Percentiles rank a stretch among this genome's conserved stretches.
These are phyloP conservation scores for Mustela erminea DNA, from an alignment of 2,797 vertebrate genomes.

Conservation along the genomic window DNA sequence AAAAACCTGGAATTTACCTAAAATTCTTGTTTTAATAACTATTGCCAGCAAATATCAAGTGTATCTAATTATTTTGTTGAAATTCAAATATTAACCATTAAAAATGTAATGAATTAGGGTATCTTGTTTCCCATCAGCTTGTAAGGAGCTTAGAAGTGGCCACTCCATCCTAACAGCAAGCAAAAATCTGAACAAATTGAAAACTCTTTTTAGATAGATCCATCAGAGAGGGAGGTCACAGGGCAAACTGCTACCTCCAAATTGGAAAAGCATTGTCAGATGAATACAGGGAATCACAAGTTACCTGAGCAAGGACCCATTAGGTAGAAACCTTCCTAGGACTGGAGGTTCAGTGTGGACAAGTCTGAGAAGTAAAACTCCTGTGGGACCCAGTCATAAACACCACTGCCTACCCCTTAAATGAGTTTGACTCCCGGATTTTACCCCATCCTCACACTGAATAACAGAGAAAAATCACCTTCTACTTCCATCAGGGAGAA, in stretches of 20 bases:
- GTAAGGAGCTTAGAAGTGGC: background rate
- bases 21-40: slow-evolving; percentile 13
- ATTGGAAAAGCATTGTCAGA: background rate
- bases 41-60: background rate
- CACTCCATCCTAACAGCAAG: background rate
- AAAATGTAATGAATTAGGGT: background rate
- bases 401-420: background rate
- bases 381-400: background rate
- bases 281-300: background rate
- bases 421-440: background rate
- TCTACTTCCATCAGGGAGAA: background rate
- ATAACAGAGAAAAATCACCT: background rate
- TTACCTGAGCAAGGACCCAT: background rate
- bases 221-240: background rate
- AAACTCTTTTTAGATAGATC: background rate
- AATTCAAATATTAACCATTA: background rate
- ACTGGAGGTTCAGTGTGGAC: background rate
- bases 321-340: background rate
- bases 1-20: background rate
- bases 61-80: background rate
- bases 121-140: background rate
- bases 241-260: background rate
- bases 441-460: background rate
- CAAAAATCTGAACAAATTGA: background rate
- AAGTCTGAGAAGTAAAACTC: background rate